Evolutionary conservation across 2,797 vertebrate genomes (phyloP).

Genomic region (Florisuga fusca): DNA sequence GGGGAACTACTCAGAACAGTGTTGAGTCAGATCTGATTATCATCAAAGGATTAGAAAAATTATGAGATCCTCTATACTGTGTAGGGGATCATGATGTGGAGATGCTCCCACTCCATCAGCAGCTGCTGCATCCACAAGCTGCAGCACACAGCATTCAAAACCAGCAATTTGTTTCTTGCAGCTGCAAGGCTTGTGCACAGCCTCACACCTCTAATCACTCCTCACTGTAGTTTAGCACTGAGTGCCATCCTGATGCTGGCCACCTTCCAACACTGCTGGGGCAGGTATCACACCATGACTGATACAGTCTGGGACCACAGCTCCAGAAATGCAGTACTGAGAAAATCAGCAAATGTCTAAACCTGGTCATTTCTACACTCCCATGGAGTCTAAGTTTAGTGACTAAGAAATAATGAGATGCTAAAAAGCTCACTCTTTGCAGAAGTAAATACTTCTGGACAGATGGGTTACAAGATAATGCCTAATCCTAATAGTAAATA

Average conservation of each 20-base stretch:
- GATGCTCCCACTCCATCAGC: background rate
- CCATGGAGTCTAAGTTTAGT: background rate
- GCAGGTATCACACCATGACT: fast-evolving
- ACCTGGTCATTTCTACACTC: background rate
- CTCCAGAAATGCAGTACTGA: fast-evolving
- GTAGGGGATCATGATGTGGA: background rate
- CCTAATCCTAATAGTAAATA: background rate
- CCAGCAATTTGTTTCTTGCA: too few species aligned
- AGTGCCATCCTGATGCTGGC: background rate
- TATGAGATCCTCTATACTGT: fast-evolving
- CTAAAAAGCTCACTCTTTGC: background rate
- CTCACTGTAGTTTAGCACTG: fast-evolving
- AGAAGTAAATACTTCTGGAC: background rate
- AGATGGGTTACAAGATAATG: background rate
- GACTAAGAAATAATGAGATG: background rate
- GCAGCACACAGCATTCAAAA: background rate
- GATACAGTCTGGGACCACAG: background rate
- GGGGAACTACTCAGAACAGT: fast-evolving
- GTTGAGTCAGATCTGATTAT: background rate
- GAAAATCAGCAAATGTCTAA: background rate
- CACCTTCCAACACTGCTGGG: fast-evolving
- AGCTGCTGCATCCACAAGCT: background rate
- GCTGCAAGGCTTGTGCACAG: too few species aligned
- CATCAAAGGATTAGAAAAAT: background rate
- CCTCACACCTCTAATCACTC: fast-evolving